Percentiles rank a stretch among this genome's conserved stretches.
Conservation (phyloP, 2,797 vertebrate species). For the Microcaecilia unicolor region DNA sequence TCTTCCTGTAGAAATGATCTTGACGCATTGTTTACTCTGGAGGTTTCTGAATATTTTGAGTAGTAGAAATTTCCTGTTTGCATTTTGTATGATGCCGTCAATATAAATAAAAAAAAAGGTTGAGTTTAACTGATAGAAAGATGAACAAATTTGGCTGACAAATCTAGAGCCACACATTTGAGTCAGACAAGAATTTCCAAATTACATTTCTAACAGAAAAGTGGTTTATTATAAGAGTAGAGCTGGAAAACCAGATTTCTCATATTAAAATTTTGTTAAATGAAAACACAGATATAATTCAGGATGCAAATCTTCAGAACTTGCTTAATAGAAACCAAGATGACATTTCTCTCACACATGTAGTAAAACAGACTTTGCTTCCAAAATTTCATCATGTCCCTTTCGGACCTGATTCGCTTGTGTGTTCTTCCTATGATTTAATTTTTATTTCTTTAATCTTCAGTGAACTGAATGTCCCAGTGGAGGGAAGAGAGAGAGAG, state of each 20-base stretch:
- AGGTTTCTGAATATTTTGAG: conserved; percentile 7
- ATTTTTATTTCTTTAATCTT: conserved; percentile 30
- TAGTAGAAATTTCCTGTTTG: conserved; percentile 18
- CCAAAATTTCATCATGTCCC: too few relatives aligned
- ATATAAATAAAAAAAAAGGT: conserved; percentile 23
- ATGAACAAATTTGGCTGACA: conserved; percentile 26
- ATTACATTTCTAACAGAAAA: too few relatives aligned
- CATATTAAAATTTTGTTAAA: too few relatives aligned
- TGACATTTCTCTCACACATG: too few relatives aligned
- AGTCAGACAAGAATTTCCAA: too few relatives aligned
- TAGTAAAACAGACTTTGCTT: too few relatives aligned
- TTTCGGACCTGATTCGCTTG: not conserved
- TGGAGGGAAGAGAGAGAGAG: conserved; percentile 50
- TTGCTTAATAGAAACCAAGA: too few relatives aligned
- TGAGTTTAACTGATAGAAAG: conserved; percentile 37
- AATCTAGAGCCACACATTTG: too few relatives aligned
- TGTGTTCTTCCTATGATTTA: not conserved
- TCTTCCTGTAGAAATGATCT: conserved; percentile 5
- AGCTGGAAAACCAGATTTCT: too few relatives aligned
- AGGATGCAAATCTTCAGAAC: too few relatives aligned
- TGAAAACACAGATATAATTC: too few relatives aligned
- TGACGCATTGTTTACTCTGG: not conserved
- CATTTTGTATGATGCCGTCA: conserved; percentile 30
- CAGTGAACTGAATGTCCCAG: conserved; percentile 55
- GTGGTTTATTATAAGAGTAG: too few relatives aligned